Base-by-base conservation (phyloP, 2,888 invertebrate genomes). In the Heliconius charithonia region DNA sequence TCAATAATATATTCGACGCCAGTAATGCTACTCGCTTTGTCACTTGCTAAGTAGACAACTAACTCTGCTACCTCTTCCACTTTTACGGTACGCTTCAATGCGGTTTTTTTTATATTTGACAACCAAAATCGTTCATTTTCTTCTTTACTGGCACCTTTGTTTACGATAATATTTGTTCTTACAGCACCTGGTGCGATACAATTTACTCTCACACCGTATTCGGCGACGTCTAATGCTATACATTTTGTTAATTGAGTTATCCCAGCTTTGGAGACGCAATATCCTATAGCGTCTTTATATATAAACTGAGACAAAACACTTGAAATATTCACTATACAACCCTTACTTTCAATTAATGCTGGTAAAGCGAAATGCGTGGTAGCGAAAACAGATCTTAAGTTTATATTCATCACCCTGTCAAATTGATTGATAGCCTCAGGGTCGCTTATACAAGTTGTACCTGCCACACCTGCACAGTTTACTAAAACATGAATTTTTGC, bases 241-340 rank as follows among this genome's bases (percentile, higher is more conserved):
- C 96, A 97, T 85, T 96, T 93, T 3, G 97, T 97, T 82, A 98
- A 95, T 86, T 97, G 97, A 89, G 97, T 97, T 27, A 97, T 85
- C 25, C 97, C 97, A 45, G 97, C 93, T 90, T 97, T 97, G 37
- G 97, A 96, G 94, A 97, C 96, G 81, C 93, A 92, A 87, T 97
- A 97, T 16, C 85, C 82, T 56, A 86, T 74, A 66, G 80, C 66
- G 1, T 80, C 67, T 37, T 67, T 67, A 51, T 80, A 70, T 6
- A 82, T 22, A 12, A 77, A 56, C 62, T 81, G 80, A 1, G 80
- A 45, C 62, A 79, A 51, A 3, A 85, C 72, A 81, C 89, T 89
- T n/a, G 88, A 86, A 59, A 90, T 86, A 82, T 88, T 89, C 4
- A 90, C 82, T 22, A 90, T 83, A 27, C 84, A 85, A 69, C 90